Base-by-base conservation (phyloP, 1,140 invertebrate genomes). In the Drosophila bifasciata region DNA sequence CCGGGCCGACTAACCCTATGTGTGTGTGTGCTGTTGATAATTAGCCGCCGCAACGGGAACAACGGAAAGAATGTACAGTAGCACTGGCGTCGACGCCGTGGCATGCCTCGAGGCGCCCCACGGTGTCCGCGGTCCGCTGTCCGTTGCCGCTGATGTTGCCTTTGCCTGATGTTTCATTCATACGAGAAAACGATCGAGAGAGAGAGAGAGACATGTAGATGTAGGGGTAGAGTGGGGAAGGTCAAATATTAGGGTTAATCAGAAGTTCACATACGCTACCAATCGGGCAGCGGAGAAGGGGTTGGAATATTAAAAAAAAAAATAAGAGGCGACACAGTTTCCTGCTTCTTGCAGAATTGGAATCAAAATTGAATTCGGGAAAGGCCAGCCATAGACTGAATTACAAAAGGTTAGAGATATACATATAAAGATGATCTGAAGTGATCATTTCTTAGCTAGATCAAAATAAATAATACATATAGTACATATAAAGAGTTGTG, bases 31-130 rank as follows among this genome's bases (percentile, higher is more conserved):
- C 41, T 44, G 59, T 16, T 13, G 66, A 80, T 85, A 81, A 77
- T 86, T 80, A 76, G 72, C 67, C 48, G 19, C 11, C 13, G 46
- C 61, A 56, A 53, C 59, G 49, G 70, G 48, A 71, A 67, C 53
- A 67, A 56, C 63, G 62, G 16, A 45, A 25, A 63, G 52, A 57
- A 44, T 68, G 64, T 73, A 81, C 77, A 81, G 81, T 85, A 85
- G 81, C 81, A 43, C 45, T 51, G 56, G 39, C 44, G 45, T 52
- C 39, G 56, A 58, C 41, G 49, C 51, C 36, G 50, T 36, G 32
- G 32, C 32, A 36, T 36, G 45, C 52, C 66, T 43, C 50, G 44
- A 28, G 59, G 66, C 63, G 56, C 73, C 77, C 60, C 68, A 73
- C 52, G 46, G 73, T 49, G 66, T 52, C 16, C 53, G 19, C 19